Evolutionary conservation across 1,140 invertebrate genomes (phyloP).

Genomic region (Helicorthomorpha holstii): DNA sequence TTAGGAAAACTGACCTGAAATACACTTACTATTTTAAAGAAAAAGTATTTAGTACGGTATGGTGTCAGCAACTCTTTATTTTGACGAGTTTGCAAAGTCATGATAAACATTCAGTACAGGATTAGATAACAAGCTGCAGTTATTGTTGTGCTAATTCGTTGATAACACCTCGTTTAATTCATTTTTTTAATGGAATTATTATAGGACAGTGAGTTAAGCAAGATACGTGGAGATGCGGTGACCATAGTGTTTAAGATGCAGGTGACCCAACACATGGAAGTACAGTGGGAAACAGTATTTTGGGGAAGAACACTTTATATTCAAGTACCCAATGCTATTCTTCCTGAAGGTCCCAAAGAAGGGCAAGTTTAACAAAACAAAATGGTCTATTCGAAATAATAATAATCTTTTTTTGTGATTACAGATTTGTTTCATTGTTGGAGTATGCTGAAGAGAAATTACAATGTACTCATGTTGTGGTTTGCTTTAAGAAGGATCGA

Average conservation of each 20-base stretch:
- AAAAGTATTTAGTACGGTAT: no score
- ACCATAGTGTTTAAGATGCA: constrained; percentile 51
- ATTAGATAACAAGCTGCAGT: no score
- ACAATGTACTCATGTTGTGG: constrained; percentile 57
- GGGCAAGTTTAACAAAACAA: constrained; percentile 25
- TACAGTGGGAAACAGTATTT: constrained; percentile 65
- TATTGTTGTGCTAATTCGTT: no score
- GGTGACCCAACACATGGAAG: constrained; percentile 52
- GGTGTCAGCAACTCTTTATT: no score
- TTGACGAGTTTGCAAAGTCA: no score
- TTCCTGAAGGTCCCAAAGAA: constrained; percentile 78
- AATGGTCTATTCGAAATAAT: neutral
- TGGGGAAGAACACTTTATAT: constrained; percentile 65
- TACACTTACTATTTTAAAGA: no score
- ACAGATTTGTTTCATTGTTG: constrained; percentile 63
- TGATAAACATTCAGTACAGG: no score
- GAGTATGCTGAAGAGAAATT: constrained; percentile 91
- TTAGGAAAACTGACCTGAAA: no score
- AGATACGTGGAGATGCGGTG: constrained; percentile 32
- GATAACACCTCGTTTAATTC: neutral
- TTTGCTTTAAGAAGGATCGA: constrained; percentile 68
- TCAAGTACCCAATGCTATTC: constrained; percentile 61
- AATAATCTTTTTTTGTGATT: constrained; percentile 11
- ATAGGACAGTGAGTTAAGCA: constrained; percentile 17
- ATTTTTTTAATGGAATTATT: neutral